These are phyloP conservation scores for Microplitis demolitor DNA, from an alignment of 1,140 invertebrate species.

Conservation along the genomic window DNA sequence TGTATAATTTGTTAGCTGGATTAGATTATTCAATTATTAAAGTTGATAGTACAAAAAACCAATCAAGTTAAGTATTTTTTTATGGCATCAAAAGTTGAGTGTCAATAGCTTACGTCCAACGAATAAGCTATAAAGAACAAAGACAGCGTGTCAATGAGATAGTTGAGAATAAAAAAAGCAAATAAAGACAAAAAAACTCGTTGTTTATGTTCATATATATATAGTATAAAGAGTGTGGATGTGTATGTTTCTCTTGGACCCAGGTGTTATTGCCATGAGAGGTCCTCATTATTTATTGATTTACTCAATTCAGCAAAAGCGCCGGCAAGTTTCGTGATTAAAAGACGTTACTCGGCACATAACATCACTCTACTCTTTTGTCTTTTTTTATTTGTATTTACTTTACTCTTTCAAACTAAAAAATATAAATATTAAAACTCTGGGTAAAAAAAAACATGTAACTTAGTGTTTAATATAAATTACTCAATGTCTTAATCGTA, in stretches of 20 bases:
- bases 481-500: background rate
- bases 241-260: constrained; percentile 34
- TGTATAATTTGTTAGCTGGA: no score
- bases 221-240: constrained; percentile 21
- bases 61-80: no score
- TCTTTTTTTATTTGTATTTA: background rate
- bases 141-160: background rate
- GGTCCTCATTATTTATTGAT: constrained; percentile 61
- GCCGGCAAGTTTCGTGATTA: constrained; percentile 58
- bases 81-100: no score
- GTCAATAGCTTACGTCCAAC: no score
- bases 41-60: no score
- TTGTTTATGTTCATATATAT: background rate
- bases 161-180: constrained; percentile 19
- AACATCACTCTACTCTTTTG: background rate
- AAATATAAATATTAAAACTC: background rate
- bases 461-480: background rate
- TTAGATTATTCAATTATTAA: no score
- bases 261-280: constrained; percentile 51
- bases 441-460: background rate
- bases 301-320: constrained; percentile 60
- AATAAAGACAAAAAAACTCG: constrained; percentile 22
- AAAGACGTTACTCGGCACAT: constrained; percentile 52
- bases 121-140: no score
- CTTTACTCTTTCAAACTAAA: background rate